Percentiles rank a stretch among this genome's conserved stretches.
Evolutionary conservation across 2,797 vertebrate species (phyloP).

Genomic region (Anas bernieri): DNA sequence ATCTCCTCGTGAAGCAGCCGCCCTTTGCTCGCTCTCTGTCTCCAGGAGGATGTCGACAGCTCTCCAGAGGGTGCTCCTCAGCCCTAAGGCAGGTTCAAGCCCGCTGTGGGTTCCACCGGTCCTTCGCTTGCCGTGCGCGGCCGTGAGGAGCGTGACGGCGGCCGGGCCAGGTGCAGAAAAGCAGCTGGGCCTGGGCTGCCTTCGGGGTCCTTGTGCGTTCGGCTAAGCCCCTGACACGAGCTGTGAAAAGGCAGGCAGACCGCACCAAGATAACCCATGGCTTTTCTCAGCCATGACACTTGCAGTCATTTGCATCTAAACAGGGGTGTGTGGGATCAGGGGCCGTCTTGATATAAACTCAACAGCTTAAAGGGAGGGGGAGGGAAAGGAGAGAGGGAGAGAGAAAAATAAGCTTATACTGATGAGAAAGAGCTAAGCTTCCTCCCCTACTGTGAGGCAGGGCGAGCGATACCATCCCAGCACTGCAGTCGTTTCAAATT

Average conservation of each 20-base stretch:
- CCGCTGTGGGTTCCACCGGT: accelerated
- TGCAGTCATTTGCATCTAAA: constrained; percentile 76
- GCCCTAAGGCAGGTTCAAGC: accelerated
- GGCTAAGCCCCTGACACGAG: constrained; percentile 48
- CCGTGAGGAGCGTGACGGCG: background rate
- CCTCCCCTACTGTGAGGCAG: constrained; percentile 96
- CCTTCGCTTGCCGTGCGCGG: background rate
- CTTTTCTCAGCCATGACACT: constrained; percentile 73
- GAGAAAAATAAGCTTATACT: constrained; percentile 92
- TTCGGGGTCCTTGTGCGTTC: background rate
- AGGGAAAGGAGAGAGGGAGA: constrained; percentile 70
- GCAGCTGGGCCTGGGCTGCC: constrained; percentile 31
- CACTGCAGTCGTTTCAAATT: constrained; percentile 74
- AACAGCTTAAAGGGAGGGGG: constrained; percentile 69
- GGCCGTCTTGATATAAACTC: constrained; percentile 64
- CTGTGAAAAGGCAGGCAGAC: constrained; percentile 70
- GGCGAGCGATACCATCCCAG: constrained; percentile 82
- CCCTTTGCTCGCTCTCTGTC: accelerated
- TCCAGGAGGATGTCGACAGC: accelerated
- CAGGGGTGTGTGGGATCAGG: constrained; percentile 70
- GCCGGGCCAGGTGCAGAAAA: background rate
- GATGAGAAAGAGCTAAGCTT: constrained; percentile 90
- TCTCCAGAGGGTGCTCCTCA: background rate
- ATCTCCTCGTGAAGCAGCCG: accelerated
- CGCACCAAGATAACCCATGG: constrained; percentile 66